Conservation (phyloP, 2,113 vertebrate species). For the Piliocolobus tephrosceles region DNA sequence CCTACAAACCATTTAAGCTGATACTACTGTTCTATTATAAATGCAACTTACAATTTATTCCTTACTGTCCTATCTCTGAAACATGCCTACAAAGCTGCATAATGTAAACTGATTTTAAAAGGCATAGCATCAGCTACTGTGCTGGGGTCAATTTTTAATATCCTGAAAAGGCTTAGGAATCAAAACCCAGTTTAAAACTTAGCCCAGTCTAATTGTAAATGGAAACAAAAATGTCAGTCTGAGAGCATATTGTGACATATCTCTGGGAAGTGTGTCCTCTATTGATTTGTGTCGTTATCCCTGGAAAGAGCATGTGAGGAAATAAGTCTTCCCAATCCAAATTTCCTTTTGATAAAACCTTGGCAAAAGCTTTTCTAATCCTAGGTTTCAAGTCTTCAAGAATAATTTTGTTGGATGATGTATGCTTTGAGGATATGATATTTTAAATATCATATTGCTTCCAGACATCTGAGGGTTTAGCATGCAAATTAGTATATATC, state of each 20-base stretch:
- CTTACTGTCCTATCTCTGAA: not conserved
- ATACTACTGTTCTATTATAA: not conserved
- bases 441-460: constrained; percentile 53
- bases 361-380: constrained; percentile 55
- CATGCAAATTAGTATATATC: constrained; percentile 18
- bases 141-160: not conserved
- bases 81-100: not conserved
- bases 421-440: constrained; percentile 19
- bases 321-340: constrained; percentile 50
- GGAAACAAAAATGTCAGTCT: constrained; percentile 50
- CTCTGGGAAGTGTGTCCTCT: constrained; percentile 20
- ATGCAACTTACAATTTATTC: not conserved
- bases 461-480: constrained; percentile 24
- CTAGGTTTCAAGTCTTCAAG: constrained; percentile 40
- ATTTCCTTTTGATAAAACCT: constrained; percentile 43
- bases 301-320: constrained; percentile 45
- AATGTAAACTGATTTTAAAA: not conserved
- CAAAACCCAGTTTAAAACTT: constrained; percentile 35
- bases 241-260: constrained; percentile 37
- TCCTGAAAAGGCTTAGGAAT: constrained; percentile 11
- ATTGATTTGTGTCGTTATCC: not conserved
- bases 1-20: not conserved
- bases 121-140: not conserved
- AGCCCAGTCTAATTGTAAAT: constrained; percentile 4
- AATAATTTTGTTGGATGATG: constrained; percentile 40